Evolutionary conservation across 2,797 vertebrate genomes (phyloP), one percentile per base, ranked within the genome.

Genomic region (Trichosurus vulpecula): DNA sequence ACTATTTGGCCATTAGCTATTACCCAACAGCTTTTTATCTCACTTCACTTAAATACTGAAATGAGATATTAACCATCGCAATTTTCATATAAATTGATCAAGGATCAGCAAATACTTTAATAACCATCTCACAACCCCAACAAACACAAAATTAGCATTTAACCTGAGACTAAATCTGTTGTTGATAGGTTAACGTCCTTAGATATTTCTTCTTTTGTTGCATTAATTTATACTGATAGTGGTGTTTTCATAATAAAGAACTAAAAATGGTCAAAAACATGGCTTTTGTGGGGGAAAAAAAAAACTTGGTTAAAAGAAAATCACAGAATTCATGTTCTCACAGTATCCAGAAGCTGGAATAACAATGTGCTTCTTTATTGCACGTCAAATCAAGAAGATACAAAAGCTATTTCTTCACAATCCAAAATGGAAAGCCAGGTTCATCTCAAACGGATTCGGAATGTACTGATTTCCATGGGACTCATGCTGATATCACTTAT

Each of bases 391-490:
- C 97, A 97, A 97, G 94, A 98, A 97, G 87, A 96, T 95, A 56
- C 35, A 96, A 97, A 89, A 97, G 98, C 96, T 98, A 96, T 97
- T 93, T 98, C 89, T 97, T 98, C 96, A 97, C 55, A 91, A 66
- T 96, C 92, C 94, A 93, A 95, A 93, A 96, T 12, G 95, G 92
- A 96, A 98, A 98, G 96, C 53, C 95, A 95, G 93, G 92, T 97
- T 99, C 98, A 99, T 97, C 98, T 98, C 41, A 99, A 94, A 92
- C 97, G 98, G 94, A 99, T 98, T 12, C 99, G 98, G 97, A 99
- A 99, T 0, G 99, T 99, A 93, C 98, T 99, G 98, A 99, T 99
- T 96, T 99, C 99, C 99, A 99, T 99, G 51, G 99, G 99, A 97
- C 97, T 99, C 97, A 99, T 98, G 92, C 52, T 98, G 97, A 99